Evolutionary conservation across 2,113 vertebrate species (phyloP).

Genomic region (Gasterosteus nipponicus): DNA sequence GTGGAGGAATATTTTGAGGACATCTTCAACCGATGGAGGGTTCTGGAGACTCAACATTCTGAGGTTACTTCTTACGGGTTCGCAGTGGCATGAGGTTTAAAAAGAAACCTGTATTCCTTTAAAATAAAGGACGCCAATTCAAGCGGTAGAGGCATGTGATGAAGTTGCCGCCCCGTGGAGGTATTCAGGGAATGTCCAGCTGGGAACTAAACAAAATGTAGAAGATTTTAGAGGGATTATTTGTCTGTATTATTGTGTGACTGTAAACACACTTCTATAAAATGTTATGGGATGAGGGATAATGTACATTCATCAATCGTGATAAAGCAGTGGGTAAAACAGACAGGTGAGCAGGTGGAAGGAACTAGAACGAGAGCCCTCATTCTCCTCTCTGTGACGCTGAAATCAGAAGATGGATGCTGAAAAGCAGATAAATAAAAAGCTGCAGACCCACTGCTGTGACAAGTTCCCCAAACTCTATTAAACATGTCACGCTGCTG

Average conservation of each 20-base stretch:
- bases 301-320: not conserved
- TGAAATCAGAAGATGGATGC: slow-evolving; percentile 45
- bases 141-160: not conserved
- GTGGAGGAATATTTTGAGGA: not conserved
- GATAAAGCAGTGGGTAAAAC: not conserved
- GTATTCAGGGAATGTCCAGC: not conserved
- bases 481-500: slow-evolving; percentile 78
- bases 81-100: not conserved
- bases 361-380: slow-evolving; percentile 1
- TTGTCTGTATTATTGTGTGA: not conserved
- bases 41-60: not conserved
- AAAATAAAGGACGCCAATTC: slow-evolving; percentile 6
- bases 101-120: not conserved
- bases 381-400: slow-evolving; percentile 52
- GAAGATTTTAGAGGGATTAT: not conserved
- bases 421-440: slow-evolving; percentile 20
- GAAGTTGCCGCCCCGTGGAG: not conserved
- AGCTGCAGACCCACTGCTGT: slow-evolving; percentile 67
- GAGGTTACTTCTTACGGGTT: not conserved
- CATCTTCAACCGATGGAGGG: not conserved
- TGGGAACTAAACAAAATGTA: not conserved
- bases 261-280: not conserved
- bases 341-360: not conserved
- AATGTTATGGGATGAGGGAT: not conserved
- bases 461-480: slow-evolving; percentile 77